A percentile compares a stretch with the other conserved stretches of the same genome.
These are phyloP conservation scores for Coregonus suidteri DNA, from an alignment of 2,797 vertebrate genomes.

Conservation along the genomic window DNA sequence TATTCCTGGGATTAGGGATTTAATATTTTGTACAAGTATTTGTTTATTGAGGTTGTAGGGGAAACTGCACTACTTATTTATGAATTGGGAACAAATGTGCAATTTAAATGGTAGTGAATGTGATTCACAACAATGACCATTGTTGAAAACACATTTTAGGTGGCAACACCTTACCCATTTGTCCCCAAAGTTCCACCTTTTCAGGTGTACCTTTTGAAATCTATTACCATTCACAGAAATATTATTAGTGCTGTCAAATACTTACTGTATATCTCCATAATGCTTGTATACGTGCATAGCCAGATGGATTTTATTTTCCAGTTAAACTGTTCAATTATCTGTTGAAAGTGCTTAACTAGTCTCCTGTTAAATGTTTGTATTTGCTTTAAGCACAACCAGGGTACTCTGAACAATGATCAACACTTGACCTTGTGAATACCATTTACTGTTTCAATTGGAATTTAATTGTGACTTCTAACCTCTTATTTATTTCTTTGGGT, in stretches of 20 bases:
- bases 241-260: slow-evolving; percentile 23
- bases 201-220: slow-evolving; percentile 13
- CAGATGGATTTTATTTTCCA: slow-evolving; percentile 9
- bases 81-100: slow-evolving; percentile 59
- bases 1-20: slow-evolving; percentile 47
- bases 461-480: slow-evolving; percentile 46
- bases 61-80: slow-evolving; percentile 66
- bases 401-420: slow-evolving; percentile 19
- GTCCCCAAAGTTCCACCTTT: slow-evolving; percentile 1
- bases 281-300: slow-evolving; percentile 27
- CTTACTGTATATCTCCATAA: slow-evolving; percentile 29
- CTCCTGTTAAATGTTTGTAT: slow-evolving; percentile 20
- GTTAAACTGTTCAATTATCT: slow-evolving; percentile 9
- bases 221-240: slow-evolving; percentile 20
- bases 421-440: slow-evolving; percentile 41
- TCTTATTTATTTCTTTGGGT: slow-evolving; percentile 56
- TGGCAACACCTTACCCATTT: neutral
- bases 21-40: slow-evolving; percentile 46
- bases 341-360: slow-evolving; percentile 15
- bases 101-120: slow-evolving; percentile 50
- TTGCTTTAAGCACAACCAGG: slow-evolving; percentile 14
- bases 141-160: slow-evolving; percentile 5
- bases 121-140: slow-evolving; percentile 31
- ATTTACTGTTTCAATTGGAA: slow-evolving; percentile 53
- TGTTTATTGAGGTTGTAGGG: slow-evolving; percentile 36